Conservation (phyloP, 2,797 vertebrate species). For the Cygnus olor region DNA sequence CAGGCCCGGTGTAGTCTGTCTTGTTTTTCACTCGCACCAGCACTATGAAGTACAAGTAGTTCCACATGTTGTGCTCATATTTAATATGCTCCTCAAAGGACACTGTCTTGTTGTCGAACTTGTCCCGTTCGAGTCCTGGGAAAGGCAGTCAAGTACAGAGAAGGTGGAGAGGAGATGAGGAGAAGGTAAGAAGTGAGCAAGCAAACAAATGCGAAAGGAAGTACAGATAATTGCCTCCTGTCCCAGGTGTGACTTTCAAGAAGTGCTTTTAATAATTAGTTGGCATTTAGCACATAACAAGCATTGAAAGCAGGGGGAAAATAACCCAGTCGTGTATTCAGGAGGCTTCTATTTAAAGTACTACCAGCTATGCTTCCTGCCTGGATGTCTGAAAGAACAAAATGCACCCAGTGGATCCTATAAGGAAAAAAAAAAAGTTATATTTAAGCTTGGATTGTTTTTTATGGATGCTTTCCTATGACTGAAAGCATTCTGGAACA, state of each 20-base stretch:
- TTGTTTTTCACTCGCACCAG: conserved; percentile 94
- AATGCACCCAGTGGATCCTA: neutral
- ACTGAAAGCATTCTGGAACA: neutral
- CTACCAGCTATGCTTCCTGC: neutral
- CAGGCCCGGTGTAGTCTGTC: conserved; percentile 95
- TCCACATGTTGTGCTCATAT: conserved; percentile 98
- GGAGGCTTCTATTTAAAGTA: neutral
- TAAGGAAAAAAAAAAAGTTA: neutral
- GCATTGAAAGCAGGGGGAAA: neutral
- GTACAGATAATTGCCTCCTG: neutral
- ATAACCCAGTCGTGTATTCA: neutral
- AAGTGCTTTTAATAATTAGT: neutral
- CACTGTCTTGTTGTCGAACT: conserved; percentile 98
- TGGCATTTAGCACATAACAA: neutral
- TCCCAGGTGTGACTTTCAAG: neutral
- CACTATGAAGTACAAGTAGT: conserved; percentile 97
- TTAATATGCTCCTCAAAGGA: conserved; percentile 98
- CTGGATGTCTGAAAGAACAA: neutral
- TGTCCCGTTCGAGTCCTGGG: conserved; percentile 93
- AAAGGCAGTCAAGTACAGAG: neutral
- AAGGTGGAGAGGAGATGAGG: neutral
- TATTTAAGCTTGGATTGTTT: neutral
- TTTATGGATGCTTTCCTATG: neutral
- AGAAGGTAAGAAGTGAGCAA: neutral
- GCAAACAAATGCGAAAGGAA: neutral